Conservation (phyloP, 2,113 vertebrate species). For the Gallinago undulata region DNA sequence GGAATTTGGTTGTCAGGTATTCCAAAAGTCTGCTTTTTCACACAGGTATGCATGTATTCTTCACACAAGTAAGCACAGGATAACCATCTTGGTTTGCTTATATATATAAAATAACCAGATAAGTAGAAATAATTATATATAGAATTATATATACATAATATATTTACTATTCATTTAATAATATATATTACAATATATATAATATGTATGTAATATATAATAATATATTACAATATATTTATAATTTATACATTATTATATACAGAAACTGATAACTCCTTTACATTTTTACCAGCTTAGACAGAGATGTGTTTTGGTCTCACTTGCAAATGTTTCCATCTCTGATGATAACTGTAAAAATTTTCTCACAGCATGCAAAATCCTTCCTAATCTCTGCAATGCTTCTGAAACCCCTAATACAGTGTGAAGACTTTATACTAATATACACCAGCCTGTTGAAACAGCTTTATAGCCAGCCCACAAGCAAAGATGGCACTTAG, state of each 20-base stretch:
- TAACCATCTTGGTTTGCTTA: neutral
- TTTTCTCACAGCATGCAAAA: neutral
- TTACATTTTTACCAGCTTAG: neutral
- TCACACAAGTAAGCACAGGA: neutral
- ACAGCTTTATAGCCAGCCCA: neutral
- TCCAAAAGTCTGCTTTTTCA: neutral
- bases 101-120: neutral
- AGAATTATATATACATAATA: neutral
- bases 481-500: fast-evolving
- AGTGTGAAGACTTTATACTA: neutral
- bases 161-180: too few relatives aligned
- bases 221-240: too few relatives aligned
- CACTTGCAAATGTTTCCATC: neutral
- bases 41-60: neutral
- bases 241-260: neutral
- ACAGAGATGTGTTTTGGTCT: neutral
- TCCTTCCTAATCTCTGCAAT: neutral
- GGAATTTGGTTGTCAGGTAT: neutral
- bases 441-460: neutral
- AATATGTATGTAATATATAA: too few relatives aligned
- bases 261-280: neutral
- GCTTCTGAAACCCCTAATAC: neutral
- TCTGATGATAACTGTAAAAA: neutral
- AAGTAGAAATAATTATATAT: neutral
- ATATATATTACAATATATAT: too few relatives aligned